phyloP scores from a whole-genome alignment of 2,888 invertebrate genomes.

The Aphodius granarius region DNA sequence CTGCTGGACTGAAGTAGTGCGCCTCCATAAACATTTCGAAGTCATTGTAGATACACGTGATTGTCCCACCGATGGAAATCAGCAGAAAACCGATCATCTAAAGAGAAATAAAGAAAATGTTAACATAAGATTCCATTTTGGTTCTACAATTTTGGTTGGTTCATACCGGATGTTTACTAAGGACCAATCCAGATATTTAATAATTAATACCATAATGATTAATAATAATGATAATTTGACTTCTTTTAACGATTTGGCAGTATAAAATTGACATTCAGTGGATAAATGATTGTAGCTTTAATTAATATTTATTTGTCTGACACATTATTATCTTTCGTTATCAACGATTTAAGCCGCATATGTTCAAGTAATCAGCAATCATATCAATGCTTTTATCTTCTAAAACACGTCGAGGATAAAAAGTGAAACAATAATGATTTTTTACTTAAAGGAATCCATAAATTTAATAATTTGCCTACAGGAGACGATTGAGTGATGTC shows the following conservation, averaged over 20 bases:
- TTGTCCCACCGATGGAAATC: slow-evolving; percentile 66
- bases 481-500: not conserved
- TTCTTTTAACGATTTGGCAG: too few relatives aligned
- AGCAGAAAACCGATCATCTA: slow-evolving; percentile 71
- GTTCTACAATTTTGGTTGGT: too few relatives aligned
- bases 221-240: too few relatives aligned
- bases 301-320: not conserved
- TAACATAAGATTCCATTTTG: too few relatives aligned
- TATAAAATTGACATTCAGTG: too few relatives aligned
- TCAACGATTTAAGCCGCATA: not conserved
- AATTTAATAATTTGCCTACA: not conserved
- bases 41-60: slow-evolving; percentile 59
- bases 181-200: too few relatives aligned
- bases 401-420: not conserved
- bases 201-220: too few relatives aligned
- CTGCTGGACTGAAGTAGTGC: slow-evolving; percentile 72
- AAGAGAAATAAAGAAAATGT: slow-evolving; percentile 37
- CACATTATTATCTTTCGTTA: not conserved
- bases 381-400: not conserved
- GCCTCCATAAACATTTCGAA: slow-evolving; percentile 63
- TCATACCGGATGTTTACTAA: too few relatives aligned
- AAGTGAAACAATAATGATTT: not conserved
- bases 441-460: not conserved
- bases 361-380: not conserved
- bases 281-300: too few relatives aligned